phyloP scores from a whole-genome alignment of 2,888 invertebrate species.

The Clivina fossor region DNA sequence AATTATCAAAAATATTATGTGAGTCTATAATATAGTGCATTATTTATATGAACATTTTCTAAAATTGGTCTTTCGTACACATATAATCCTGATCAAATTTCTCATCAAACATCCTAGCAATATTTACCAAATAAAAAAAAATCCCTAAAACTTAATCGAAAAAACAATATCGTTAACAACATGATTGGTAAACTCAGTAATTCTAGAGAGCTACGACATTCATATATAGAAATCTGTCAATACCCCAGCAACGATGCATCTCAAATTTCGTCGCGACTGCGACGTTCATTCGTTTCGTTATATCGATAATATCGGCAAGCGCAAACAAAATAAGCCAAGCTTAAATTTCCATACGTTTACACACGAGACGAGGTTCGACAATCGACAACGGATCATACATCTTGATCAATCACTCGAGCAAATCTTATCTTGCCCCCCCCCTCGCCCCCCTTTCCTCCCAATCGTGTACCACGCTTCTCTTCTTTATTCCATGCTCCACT shows the following conservation, averaged over 20 bases:
- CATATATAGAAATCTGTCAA: too few species aligned
- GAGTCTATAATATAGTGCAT: too few species aligned
- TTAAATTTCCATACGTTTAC: slow-evolving; percentile 30
- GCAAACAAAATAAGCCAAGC: slow-evolving; percentile 29
- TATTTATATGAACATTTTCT: too few species aligned
- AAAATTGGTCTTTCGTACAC: too few species aligned
- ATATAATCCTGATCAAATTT: too few species aligned
- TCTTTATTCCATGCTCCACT: background rate
- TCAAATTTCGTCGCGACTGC: background rate
- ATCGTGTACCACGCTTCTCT: background rate
- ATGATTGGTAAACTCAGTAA: too few species aligned
- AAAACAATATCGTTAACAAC: too few species aligned
- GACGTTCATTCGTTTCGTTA: slow-evolving; percentile 1
- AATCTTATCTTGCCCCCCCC: slow-evolving; percentile 5
- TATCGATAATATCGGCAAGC: slow-evolving; percentile 22
- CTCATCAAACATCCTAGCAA: too few species aligned
- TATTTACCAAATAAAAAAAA: too few species aligned
- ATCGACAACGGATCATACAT: slow-evolving; percentile 24
- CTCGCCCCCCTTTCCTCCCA: background rate
- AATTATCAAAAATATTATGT: too few species aligned
- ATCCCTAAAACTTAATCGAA: too few species aligned
- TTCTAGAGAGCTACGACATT: too few species aligned
- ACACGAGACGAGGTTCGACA: slow-evolving; percentile 28
- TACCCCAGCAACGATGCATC: slow-evolving; percentile 9
- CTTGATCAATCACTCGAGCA: slow-evolving; percentile 28